Percentiles rank a stretch among this genome's conserved stretches.
Evolutionary conservation across 2,888 invertebrate genomes (phyloP).

Genomic region (Drosophila colorata): DNA sequence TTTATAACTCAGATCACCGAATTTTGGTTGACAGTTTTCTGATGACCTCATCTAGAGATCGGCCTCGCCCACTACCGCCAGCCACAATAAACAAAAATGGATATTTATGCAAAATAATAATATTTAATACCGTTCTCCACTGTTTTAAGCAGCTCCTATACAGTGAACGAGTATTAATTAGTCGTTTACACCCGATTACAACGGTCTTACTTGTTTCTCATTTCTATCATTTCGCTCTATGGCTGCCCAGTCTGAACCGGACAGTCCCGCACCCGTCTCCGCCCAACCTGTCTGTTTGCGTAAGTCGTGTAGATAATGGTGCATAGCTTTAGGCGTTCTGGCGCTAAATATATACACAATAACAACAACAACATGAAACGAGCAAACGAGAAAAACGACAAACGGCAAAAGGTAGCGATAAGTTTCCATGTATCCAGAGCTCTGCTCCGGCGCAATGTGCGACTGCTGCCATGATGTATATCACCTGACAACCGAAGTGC

Average conservation of each 20-base stretch:
- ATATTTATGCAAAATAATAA: no score
- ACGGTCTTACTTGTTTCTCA: not conserved
- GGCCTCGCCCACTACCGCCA: no score
- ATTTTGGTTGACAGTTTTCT: no score
- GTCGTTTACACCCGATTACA: no score
- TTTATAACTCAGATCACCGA: no score
- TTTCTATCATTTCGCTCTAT: conserved; percentile 3
- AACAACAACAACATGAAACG: conserved; percentile 11
- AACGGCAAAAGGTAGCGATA: conserved; percentile 25
- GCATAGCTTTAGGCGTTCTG: conserved; percentile 60
- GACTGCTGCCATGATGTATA: conserved; percentile 13
- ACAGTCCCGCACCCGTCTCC: not conserved
- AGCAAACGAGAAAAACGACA: conserved; percentile 15
- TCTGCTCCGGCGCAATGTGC: not conserved
- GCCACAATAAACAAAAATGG: no score
- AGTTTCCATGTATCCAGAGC: conserved; percentile 21
- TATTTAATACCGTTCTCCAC: no score
- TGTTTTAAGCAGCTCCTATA: no score
- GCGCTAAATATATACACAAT: conserved; percentile 56
- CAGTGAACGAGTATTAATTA: no score
- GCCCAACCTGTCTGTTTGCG: conserved; percentile 38
- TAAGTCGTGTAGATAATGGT: conserved; percentile 65
- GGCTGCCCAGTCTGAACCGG: conserved; percentile 18
- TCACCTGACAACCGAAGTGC: conserved; percentile 27
- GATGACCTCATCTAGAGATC: no score